These are phyloP conservation scores for Perdita meconis DNA, from an alignment of 2,888 invertebrate genomes.

Conservation along the genomic window DNA sequence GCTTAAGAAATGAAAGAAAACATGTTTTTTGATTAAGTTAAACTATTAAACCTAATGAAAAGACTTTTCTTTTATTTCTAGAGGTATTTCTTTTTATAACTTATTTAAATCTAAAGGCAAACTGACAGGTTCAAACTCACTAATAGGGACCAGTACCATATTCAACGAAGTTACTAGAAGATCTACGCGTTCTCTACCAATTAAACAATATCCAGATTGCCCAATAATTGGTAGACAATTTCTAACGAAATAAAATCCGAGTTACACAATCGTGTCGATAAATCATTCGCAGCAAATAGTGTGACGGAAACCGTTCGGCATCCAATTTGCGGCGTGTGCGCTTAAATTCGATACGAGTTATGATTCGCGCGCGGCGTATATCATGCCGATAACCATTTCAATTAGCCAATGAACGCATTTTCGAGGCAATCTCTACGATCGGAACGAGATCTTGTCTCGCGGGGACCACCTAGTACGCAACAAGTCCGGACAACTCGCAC, in stretches of 20 bases:
- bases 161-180: no score
- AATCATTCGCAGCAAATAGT: conserved; percentile 36
- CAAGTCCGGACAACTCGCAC: conserved; percentile 48
- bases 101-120: no score
- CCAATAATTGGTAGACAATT: neutral
- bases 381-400: conserved; percentile 53
- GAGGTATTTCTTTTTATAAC: no score
- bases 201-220: neutral
- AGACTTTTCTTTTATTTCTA: no score
- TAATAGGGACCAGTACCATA: no score
- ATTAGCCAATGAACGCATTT: conserved; percentile 58
- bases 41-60: no score
- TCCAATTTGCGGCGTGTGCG: conserved; percentile 35
- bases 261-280: conserved; percentile 22
- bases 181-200: no score
- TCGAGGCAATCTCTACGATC: conserved; percentile 20
- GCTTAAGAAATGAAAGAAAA: no score
- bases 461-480: conserved; percentile 54
- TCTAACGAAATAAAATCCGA: conserved; percentile 5
- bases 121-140: no score
- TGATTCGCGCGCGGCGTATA: conserved; percentile 24
- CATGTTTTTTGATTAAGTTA: no score
- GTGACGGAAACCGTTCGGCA: conserved; percentile 34
- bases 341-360: conserved; percentile 37
- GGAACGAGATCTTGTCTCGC: conserved; percentile 48